A percentile compares a stretch with the other conserved stretches of the same genome.
Conservation (phyloP, 2,113 vertebrate species). For the Psephotus haematonotus region DNA sequence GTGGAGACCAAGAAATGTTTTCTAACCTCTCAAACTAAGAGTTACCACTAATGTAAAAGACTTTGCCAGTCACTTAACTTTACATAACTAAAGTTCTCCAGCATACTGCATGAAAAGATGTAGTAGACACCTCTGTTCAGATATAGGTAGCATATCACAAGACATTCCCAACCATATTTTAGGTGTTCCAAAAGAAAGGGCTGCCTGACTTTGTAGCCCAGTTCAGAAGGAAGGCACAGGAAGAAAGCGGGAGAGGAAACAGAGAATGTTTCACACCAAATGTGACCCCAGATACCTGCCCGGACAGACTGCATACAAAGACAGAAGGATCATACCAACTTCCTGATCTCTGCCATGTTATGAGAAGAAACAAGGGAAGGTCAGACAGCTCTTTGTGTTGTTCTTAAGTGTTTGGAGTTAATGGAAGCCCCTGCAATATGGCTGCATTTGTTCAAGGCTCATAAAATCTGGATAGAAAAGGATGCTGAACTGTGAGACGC, state of each 20-base stretch:
- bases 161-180: neutral
- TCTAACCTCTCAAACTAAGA: neutral
- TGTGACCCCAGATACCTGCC: neutral
- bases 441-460: neutral
- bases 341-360: neutral
- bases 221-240: neutral
- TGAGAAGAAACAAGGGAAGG: neutral
- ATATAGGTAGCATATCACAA: neutral
- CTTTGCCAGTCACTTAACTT: neutral
- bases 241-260: neutral
- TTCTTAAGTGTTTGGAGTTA: neutral
- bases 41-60: neutral
- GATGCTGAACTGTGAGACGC: neutral
- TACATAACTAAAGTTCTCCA: neutral
- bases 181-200: neutral
- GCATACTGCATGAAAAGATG: neutral
- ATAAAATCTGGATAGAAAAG: neutral
- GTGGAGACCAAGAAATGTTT: neutral
- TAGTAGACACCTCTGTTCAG: neutral
- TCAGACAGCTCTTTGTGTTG: neutral
- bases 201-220: neutral
- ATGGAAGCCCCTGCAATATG: neutral
- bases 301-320: neutral
- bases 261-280: neutral
- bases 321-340: neutral